Evolutionary conservation across 2,888 invertebrate species (phyloP).

Genomic region (Strigamia maritima): DNA sequence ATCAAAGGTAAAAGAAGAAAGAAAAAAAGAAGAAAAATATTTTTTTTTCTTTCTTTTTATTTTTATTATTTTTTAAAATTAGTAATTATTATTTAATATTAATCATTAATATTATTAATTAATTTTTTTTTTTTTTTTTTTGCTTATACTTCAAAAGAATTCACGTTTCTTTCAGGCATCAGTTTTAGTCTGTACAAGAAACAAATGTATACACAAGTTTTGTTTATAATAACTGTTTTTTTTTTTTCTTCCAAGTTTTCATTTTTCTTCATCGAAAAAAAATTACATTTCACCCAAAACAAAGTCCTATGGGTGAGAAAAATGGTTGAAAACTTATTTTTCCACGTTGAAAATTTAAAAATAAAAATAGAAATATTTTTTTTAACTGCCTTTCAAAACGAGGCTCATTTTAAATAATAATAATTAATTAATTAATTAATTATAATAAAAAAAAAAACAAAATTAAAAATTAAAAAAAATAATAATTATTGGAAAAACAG

Average conservation of each 20-base stretch:
- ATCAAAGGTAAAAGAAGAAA: neutral
- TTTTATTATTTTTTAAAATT: slow-evolving; percentile 13
- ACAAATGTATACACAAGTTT: slow-evolving; percentile 32
- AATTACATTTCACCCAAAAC: slow-evolving; percentile 13
- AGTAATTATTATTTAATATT: slow-evolving; percentile 25
- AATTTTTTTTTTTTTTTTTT: neutral
- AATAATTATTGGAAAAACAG: neutral
- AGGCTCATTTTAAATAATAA: neutral
- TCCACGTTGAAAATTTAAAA: neutral
- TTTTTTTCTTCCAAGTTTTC: neutral
- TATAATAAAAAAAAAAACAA: neutral
- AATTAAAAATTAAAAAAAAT: neutral
- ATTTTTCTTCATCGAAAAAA: neutral
- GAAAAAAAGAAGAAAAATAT: too few species aligned
- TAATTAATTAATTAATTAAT: neutral
- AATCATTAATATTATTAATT: slow-evolving; percentile 25
- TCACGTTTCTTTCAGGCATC: slow-evolving; percentile 33
- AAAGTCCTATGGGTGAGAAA: neutral
- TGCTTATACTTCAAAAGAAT: slow-evolving; percentile 10
- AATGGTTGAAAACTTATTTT: slow-evolving; percentile 11
- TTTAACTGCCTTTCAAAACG: neutral
- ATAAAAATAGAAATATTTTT: neutral
- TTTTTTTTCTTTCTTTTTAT: neutral
- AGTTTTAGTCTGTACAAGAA: slow-evolving; percentile 31
- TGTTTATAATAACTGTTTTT: neutral